Evolutionary conservation across 2,888 invertebrate genomes (phyloP), one percentile per base, ranked within the genome.

Genomic region (Phlogophora meticulosa): DNA sequence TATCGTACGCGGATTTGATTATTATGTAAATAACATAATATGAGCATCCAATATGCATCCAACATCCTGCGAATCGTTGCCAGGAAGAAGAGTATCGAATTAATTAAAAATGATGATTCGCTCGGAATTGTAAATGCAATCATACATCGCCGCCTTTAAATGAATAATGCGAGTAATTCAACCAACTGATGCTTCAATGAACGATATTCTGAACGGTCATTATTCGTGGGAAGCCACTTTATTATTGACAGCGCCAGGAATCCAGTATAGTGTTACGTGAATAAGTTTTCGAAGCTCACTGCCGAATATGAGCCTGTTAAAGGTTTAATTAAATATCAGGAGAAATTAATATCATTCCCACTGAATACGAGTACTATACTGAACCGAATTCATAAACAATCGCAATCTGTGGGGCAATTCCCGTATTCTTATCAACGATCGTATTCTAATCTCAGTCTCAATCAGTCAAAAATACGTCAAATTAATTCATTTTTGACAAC

Each of bases 101-200:
- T 71, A 4, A 70, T 46, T 46, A 46, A n/a, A 36, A 32, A 24
- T 20, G 3, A 22, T 32, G 4, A 38, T 46, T 34, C 13, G 11
- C 5, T 40, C 45, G n/a, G 38, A 66, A 58, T 32, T 58, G 38
- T 10, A n/a, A 46, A 72, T 60, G 9, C 34, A 71, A 40, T 67
- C 40, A 48, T 40, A 28, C 61, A 60, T 71, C 24, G n/a, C 34
- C n/a, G 40, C 46, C 24, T 60, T 60, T 40, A 10, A 70, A 71
- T 71, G 4, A 71, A 59, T 48, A 48, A 71, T 48, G 10, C 0
- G 40, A 60, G n/a, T 34, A 36, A 60, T 28, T 60, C 46, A 24
- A 22, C 60, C 9, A n/a, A 9, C 20, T n/a, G 61, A 48, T 40
- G 17, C 15, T 15, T 22, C 11, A 17, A 38, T 24, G 22, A 17